Evolutionary conservation across 2,797 vertebrate genomes (phyloP).

Genomic region (Acomys russatus): DNA sequence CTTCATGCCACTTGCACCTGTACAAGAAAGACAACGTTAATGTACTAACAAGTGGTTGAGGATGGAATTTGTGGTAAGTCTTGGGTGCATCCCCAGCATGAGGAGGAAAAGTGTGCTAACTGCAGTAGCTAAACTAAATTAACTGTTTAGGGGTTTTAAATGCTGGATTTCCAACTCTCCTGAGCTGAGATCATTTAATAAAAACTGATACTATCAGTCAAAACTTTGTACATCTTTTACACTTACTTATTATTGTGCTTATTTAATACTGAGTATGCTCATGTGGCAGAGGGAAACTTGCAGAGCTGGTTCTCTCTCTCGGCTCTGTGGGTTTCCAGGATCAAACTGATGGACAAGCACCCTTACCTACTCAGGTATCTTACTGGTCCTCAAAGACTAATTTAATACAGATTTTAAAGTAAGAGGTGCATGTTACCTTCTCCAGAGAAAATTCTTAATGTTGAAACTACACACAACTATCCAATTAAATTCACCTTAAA

Average conservation of each 20-base stretch:
- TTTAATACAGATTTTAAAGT: neutral
- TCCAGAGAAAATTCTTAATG: slow-evolving; percentile 18
- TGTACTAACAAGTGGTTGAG: neutral
- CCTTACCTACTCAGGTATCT: neutral
- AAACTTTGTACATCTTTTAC: neutral
- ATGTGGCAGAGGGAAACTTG: neutral
- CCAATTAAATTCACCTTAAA: slow-evolving; percentile 15
- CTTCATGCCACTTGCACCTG: slow-evolving; percentile 92
- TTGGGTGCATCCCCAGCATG: neutral
- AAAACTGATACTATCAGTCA: slow-evolving; percentile 9
- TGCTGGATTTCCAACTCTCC: neutral
- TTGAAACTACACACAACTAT: neutral
- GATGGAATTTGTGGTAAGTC: too few relatives aligned
- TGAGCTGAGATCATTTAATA: neutral
- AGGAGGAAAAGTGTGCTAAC: neutral
- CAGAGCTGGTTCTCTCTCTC: neutral
- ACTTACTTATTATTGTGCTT: neutral
- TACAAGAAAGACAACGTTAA: neutral
- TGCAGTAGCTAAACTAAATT: neutral
- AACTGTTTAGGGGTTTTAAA: neutral
- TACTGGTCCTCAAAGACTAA: neutral
- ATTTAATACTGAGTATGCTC: neutral
- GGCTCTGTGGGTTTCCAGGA: neutral
- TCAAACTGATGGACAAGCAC: neutral
- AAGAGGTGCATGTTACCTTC: neutral